These are phyloP conservation scores for Oreocharis arfaki DNA, from an alignment of 2,113 vertebrate species.

Conservation along the genomic window DNA sequence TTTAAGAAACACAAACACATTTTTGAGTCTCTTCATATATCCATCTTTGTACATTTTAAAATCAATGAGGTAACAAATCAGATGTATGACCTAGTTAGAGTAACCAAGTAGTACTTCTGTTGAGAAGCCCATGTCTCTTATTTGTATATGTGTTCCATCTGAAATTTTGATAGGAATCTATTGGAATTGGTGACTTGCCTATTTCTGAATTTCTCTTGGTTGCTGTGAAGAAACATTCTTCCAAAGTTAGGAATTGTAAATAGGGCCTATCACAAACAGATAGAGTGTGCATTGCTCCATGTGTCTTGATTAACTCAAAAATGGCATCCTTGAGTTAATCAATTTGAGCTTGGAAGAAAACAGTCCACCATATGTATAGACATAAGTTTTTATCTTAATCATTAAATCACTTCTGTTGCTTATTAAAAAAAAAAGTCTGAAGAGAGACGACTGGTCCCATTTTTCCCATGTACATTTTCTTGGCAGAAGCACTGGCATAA, in stretches of 20 bases:
- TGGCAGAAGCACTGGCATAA: conserved; percentile 21
- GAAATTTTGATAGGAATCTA: neutral
- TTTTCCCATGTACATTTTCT: conserved; percentile 50
- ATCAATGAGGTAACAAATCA: neutral
- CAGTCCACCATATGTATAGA: conserved; percentile 48
- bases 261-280: neutral
- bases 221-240: neutral
- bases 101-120: neutral
- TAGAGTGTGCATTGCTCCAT: neutral
- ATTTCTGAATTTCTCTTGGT: neutral
- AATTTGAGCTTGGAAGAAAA: conserved; percentile 47
- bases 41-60: neutral
- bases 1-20: neutral
- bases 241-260: neutral
- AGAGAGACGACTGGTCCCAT: conserved; percentile 15
- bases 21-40: neutral
- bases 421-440: neutral
- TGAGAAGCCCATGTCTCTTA: neutral
- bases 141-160: neutral
- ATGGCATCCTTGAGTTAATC: conserved; percentile 16
- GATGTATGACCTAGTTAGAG: neutral
- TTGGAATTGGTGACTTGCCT: neutral
- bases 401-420: conserved; percentile 60
- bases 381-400: conserved; percentile 61
- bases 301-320: neutral